Evolutionary conservation across 2,797 vertebrate genomes (phyloP).

Genomic region (Pipistrellus pygmaeus): DNA sequence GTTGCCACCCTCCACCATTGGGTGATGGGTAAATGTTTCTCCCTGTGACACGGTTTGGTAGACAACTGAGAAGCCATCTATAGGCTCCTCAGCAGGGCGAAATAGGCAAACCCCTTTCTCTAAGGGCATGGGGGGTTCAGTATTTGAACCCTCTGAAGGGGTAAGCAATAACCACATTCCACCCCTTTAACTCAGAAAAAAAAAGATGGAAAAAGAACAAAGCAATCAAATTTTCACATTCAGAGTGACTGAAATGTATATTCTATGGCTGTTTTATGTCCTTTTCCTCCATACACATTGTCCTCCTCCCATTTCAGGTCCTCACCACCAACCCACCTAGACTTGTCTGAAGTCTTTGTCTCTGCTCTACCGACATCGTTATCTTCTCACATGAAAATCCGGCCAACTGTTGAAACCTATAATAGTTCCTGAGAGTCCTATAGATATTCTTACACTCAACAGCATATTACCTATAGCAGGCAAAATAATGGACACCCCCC

Average conservation of each 20-base stretch:
- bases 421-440: neutral
- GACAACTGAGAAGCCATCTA: neutral
- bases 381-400: slow-evolving; percentile 21
- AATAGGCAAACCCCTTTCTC: neutral
- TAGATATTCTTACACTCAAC: neutral
- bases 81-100: neutral
- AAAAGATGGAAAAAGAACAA: neutral
- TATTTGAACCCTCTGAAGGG: neutral
- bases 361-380: neutral
- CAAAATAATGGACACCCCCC: neutral
- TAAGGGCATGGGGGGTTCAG: no score
- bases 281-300: neutral
- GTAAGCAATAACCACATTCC: slow-evolving; percentile 10
- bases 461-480: neutral
- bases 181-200: neutral
- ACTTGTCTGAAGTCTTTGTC: neutral
- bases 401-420: neutral
- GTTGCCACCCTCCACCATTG: neutral
- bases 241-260: neutral
- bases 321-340: neutral
- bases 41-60: neutral
- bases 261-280: neutral
- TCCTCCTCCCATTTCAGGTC: neutral
- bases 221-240: neutral
- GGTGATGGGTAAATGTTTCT: neutral